Evolutionary conservation across 2,797 vertebrate genomes (phyloP).

Genomic region (Sebastes miniatus): DNA sequence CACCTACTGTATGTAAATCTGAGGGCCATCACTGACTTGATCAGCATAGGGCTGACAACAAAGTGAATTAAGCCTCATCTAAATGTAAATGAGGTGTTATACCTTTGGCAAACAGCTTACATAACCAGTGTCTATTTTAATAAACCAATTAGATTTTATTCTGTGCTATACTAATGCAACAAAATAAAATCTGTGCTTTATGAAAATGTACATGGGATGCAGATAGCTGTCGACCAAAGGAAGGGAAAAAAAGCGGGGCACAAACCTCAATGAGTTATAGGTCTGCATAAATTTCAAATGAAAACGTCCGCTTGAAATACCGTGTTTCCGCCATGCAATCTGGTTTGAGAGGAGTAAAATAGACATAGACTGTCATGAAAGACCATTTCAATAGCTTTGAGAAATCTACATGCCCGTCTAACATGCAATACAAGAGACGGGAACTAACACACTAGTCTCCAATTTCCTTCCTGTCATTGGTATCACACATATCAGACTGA

Average conservation of each 20-base stretch:
- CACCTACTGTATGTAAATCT: constrained; percentile 70
- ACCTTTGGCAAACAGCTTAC: constrained; percentile 81
- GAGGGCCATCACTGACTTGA: constrained; percentile 71
- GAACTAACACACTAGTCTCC: constrained; percentile 28
- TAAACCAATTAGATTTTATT: constrained; percentile 80
- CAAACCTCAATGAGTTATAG: constrained; percentile 39
- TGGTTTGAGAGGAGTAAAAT: constrained; percentile 39
- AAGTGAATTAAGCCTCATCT: constrained; percentile 83
- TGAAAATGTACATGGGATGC: constrained; percentile 50
- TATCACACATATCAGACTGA: constrained; percentile 26
- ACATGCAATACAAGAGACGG: constrained; percentile 26
- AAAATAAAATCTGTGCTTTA: constrained; percentile 67
- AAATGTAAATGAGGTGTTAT: constrained; percentile 84
- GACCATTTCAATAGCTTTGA: constrained; percentile 46
- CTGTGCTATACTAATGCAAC: constrained; percentile 55
- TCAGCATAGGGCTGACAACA: constrained; percentile 78
- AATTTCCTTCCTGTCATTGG: constrained; percentile 59
- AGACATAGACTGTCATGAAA: constrained; percentile 49
- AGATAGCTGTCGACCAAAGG: constrained; percentile 42
- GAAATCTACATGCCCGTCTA: constrained; percentile 32
- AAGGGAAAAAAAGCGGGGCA: neutral
- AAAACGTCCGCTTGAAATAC: constrained; percentile 59
- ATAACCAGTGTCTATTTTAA: constrained; percentile 80
- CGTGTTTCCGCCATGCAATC: constrained; percentile 45
- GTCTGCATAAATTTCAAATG: constrained; percentile 58